Evolutionary conservation across 2,113 vertebrate species (phyloP).

Genomic region (Quiscalus mexicanus): DNA sequence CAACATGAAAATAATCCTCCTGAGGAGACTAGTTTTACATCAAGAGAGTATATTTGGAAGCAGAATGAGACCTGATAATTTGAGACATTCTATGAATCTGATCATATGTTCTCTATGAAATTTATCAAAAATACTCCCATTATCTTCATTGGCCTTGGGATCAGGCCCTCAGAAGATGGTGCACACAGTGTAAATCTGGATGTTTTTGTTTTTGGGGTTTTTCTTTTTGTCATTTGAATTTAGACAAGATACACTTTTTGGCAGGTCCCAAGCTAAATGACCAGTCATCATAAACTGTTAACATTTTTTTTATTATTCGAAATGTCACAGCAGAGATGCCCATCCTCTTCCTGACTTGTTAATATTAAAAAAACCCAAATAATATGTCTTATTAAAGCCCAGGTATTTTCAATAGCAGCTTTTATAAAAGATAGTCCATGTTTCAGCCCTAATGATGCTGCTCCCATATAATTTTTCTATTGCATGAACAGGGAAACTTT

Average conservation of each 20-base stretch:
- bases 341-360: not conserved
- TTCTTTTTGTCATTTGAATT: not conserved
- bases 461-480: not conserved
- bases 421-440: not conserved
- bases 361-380: not conserved
- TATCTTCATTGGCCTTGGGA: not conserved
- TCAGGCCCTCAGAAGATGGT: not conserved
- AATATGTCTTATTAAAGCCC: not conserved
- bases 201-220: not conserved
- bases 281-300: not conserved
- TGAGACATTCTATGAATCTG: not conserved
- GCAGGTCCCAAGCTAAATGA: not conserved
- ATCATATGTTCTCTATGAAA: not conserved
- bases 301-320: not conserved
- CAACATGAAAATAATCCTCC: not conserved
- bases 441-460: not conserved
- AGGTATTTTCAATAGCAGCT: not conserved
- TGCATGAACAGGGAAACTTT: not conserved
- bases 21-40: not conserved
- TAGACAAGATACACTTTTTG: not conserved
- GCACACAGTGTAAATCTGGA: rapidly evolving
- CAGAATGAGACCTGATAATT: not conserved
- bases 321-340: not conserved
- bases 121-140: not conserved
- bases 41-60: not conserved